Percentiles rank a stretch among this genome's conserved stretches.
phyloP scores from a whole-genome alignment of 1,140 invertebrate species.

The Lineus longissimus region DNA sequence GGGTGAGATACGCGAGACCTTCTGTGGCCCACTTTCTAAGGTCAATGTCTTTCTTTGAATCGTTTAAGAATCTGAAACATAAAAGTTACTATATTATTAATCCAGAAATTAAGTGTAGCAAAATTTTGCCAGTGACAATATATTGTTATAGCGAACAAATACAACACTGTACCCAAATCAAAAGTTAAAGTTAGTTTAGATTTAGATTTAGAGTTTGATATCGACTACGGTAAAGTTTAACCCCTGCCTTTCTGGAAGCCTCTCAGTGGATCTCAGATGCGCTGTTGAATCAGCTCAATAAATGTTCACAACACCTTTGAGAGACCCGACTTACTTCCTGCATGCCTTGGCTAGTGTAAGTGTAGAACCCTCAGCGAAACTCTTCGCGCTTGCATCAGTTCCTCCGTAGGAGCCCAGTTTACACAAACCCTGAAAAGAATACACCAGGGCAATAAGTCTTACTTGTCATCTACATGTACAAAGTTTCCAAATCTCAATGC shows the following conservation, averaged over 20 bases:
- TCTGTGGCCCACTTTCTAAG: constrained; percentile 95
- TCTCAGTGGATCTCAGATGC: no score
- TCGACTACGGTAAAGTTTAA: no score
- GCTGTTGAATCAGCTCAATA: no score
- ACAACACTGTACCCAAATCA: no score
- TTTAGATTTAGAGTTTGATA: no score
- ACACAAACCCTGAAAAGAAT: constrained; percentile 72
- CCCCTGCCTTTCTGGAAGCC: no score
- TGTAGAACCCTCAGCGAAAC: constrained; percentile 92
- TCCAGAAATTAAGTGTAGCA: no score
- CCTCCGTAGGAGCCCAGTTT: constrained; percentile 95
- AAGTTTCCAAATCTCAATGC: no score
- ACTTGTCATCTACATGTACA: background rate
- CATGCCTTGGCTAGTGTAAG: constrained; percentile 92
- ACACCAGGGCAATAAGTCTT: background rate
- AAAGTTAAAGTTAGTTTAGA: no score
- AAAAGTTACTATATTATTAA: background rate
- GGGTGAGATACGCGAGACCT: constrained; percentile 91
- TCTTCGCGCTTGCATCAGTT: constrained; percentile 87
- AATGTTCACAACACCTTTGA: no score
- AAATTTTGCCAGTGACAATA: no score
- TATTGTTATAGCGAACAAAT: no score
- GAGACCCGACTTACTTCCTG: constrained; percentile 56
- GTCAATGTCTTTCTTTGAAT: constrained; percentile 80
- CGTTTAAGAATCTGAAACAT: constrained; percentile 72